These are phyloP conservation scores for Nycticryphes semicollaris DNA, from an alignment of 2,113 vertebrate species.

Conservation along the genomic window DNA sequence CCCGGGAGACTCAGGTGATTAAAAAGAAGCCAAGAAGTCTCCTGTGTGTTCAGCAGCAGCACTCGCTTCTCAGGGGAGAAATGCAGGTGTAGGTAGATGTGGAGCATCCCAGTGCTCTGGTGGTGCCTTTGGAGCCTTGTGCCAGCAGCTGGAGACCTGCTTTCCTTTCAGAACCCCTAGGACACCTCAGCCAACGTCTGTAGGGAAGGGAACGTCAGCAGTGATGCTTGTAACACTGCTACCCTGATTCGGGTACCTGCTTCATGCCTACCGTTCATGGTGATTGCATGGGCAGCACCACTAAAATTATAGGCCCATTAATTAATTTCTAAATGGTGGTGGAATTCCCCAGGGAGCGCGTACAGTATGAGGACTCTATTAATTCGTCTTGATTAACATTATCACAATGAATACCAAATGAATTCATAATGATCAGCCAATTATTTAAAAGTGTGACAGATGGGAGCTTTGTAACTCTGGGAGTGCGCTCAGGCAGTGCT, in stretches of 20 bases:
- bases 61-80: not conserved
- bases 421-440: constrained; percentile 53
- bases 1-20: rapidly evolving
- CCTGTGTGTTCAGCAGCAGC: not conserved
- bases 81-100: not conserved
- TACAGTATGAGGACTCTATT: constrained; percentile 50
- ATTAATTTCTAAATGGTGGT: constrained; percentile 43
- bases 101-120: not conserved
- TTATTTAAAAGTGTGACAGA: constrained; percentile 66
- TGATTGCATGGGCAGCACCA: constrained; percentile 32
- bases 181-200: not conserved
- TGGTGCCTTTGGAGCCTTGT: not conserved
- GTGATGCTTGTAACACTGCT: not conserved
- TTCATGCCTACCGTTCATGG: rapidly evolving
- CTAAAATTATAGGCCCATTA: constrained; percentile 42
- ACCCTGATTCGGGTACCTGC: not conserved
- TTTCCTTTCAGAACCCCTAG: not conserved
- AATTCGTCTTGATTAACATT: constrained; percentile 67
- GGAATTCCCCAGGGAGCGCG: constrained; percentile 16
- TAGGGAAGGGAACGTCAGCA: not conserved
- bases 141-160: not conserved
- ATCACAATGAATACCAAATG: constrained; percentile 64
- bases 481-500: not conserved
- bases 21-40: not conserved
- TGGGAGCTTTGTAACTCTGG: constrained; percentile 5